Evolutionary conservation across 2,113 vertebrate species (phyloP).

Genomic region (Varanus komodoensis): DNA sequence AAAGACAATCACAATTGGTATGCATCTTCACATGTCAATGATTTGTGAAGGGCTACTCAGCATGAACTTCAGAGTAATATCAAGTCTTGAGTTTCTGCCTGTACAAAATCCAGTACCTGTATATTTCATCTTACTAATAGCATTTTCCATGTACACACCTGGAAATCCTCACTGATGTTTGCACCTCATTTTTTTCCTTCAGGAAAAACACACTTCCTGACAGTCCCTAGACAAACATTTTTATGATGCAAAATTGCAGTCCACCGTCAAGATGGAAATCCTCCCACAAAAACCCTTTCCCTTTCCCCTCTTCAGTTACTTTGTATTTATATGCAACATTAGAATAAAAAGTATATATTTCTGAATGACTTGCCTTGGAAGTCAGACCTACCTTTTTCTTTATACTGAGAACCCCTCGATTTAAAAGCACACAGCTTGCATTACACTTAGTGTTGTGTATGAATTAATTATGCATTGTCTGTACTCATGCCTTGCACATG

Average conservation of each 20-base stretch:
- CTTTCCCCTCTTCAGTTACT: neutral
- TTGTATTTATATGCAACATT: neutral
- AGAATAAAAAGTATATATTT: slow-evolving; percentile 2
- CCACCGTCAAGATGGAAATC: too few relatives aligned
- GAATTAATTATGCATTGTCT: neutral
- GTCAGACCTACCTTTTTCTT: neutral
- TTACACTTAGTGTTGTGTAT: neutral
- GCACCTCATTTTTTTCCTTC: too few relatives aligned
- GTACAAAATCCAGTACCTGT: neutral
- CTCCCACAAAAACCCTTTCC: neutral
- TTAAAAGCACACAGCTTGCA: neutral
- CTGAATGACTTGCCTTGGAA: neutral
- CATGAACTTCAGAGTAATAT: neutral
- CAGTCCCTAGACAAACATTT: neutral
- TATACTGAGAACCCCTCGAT: neutral
- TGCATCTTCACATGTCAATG: neutral
- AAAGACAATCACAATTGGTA: neutral
- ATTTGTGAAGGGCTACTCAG: neutral
- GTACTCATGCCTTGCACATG: neutral
- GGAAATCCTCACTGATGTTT: neutral
- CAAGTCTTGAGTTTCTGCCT: neutral
- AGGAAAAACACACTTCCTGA: neutral
- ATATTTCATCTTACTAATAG: neutral
- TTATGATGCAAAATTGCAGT: neutral
- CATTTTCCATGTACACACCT: neutral